Evolutionary conservation across 2,113 vertebrate species (phyloP), one percentile per base, ranked within the genome.

Genomic region (Pachypanchax playfairii): DNA sequence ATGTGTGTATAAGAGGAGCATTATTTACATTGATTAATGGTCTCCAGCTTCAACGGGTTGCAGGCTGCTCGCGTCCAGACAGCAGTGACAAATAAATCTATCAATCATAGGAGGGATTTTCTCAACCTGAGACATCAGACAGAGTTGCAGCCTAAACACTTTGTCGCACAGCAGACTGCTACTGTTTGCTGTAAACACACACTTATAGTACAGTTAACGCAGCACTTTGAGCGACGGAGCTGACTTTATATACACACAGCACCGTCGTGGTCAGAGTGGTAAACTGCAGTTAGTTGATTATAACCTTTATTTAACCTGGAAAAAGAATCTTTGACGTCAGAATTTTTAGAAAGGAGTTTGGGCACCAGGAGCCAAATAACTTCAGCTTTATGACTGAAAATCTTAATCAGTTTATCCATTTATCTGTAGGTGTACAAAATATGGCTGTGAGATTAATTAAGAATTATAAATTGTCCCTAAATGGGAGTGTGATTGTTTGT

Each of bases 21-120:
- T 84, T 88, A 81, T 84, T 85, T 86, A 85, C 77, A 69, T 82
- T 93, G 91, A 93, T 93, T 90, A 92, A 93, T 92, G 90, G 81
- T 65, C 58, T 53, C 59, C 44, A 29, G 76, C 63, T 83, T 49
- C 66, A 56, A 80, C 51, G n/a, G 75, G 58, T 54, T 75, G 74
- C 78, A 82, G 86, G 84, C 83, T 41, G 79, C 74, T 79, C 15
- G 70, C 64, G 60, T 79, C 75, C 86, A 78, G 82, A 85, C 84
- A 88, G 72, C 79, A 43, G 35, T 83, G 87, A 88, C 87, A 92
- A 91, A 93, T 92, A 88, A 85, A 90, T 89, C 90, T 82, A 92
- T 91, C 91, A 91, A 91, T 91, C 90, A 91, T 84, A 67, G 24
- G 21, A 17, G 73, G 70, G 76, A 66, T 84, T 87, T 87, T 88